These are phyloP conservation scores for Danio jaintianensis DNA, from an alignment of 2,797 vertebrate species.

Conservation along the genomic window DNA sequence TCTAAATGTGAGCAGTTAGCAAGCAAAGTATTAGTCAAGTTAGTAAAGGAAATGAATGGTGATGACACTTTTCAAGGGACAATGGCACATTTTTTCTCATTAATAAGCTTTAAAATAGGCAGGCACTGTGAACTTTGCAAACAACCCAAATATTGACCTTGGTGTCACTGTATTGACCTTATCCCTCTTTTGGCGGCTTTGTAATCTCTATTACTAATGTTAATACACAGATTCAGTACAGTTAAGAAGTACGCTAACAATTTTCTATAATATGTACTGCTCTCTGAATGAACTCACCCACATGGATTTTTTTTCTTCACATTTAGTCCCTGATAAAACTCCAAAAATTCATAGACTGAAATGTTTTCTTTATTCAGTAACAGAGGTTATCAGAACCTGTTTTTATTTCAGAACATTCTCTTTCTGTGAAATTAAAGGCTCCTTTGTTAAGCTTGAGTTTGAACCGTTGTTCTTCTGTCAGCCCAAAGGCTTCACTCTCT, in stretches of 20 bases:
- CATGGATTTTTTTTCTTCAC: not conserved
- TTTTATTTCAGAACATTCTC: not conserved
- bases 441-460: not conserved
- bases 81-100: not conserved
- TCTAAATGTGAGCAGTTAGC: not conserved
- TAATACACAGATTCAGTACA: not conserved
- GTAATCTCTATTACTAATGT: not conserved
- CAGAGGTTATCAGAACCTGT: not conserved
- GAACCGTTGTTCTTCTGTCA: not conserved
- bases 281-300: not conserved
- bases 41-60: not conserved
- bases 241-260: not conserved
- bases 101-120: not conserved
- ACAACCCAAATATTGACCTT: not conserved
- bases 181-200: not conserved
- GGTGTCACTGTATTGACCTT: not conserved
- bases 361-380: not conserved
- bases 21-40: not conserved
- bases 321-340: not conserved
- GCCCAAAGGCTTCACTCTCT: too few relatives aligned
- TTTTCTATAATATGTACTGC: not conserved
- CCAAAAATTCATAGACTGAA: not conserved
- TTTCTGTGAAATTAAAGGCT: slow-evolving; percentile 9
- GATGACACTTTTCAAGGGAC: slow-evolving; percentile 5
- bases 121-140: not conserved